These are phyloP conservation scores for Shargacucullia verbasci DNA, from an alignment of 2,888 invertebrate genomes.

Conservation along the genomic window DNA sequence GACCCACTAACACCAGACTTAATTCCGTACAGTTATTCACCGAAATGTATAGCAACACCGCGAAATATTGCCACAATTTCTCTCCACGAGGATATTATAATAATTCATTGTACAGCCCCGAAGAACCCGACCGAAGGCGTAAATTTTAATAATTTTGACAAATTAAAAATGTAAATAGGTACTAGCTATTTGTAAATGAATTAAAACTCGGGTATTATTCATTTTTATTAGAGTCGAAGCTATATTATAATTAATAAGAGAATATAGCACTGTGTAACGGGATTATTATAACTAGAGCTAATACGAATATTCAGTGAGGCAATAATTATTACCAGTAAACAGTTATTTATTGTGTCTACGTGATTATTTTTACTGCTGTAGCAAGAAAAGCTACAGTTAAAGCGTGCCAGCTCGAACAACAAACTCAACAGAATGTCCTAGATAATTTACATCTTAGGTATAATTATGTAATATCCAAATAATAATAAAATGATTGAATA, in stretches of 20 bases:
- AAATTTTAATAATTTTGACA: slow-evolving; percentile 8
- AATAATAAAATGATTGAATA: too few relatives aligned
- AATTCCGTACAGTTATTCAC: slow-evolving; percentile 44
- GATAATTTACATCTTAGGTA: too few relatives aligned
- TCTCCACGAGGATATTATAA: slow-evolving; percentile 18
- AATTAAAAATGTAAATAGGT: slow-evolving; percentile 40
- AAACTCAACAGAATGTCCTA: too few relatives aligned
- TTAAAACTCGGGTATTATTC: slow-evolving; percentile 12
- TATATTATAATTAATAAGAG: slow-evolving; percentile 18
- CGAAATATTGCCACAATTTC: slow-evolving; percentile 31
- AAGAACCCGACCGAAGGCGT: too few relatives aligned
- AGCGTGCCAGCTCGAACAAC: too few relatives aligned
- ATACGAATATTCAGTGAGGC: slow-evolving; percentile 11
- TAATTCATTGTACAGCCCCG: slow-evolving; percentile 26
- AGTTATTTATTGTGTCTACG: slow-evolving; percentile 6
- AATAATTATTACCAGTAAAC: neutral
- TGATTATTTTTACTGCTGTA: neutral
- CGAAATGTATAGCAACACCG: slow-evolving; percentile 17
- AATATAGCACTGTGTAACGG: neutral
- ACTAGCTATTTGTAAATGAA: slow-evolving; percentile 19
- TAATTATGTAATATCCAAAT: too few relatives aligned
- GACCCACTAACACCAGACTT: slow-evolving; percentile 35
- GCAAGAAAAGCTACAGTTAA: too few relatives aligned
- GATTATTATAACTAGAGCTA: neutral
- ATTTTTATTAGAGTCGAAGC: slow-evolving; percentile 10